phyloP scores from a whole-genome alignment of 2,888 invertebrate genomes.

The Hemithea aestivaria region DNA sequence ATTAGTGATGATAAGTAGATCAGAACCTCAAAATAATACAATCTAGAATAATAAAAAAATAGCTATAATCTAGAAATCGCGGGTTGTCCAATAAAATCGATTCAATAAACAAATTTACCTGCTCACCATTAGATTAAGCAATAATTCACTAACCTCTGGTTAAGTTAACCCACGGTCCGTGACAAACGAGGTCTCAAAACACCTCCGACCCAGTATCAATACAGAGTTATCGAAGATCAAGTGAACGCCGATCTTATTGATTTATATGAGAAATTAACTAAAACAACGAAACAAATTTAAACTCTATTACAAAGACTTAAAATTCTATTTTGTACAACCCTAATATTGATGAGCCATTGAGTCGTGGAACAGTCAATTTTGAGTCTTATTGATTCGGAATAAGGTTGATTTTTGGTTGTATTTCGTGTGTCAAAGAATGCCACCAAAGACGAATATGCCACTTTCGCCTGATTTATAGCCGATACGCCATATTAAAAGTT shows the following conservation, averaged over 20 bases:
- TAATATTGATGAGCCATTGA: slow-evolving; percentile 4
- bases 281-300: slow-evolving; percentile 16
- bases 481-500: slow-evolving; percentile 75
- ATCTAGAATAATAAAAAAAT: too few species aligned
- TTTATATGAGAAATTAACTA: slow-evolving; percentile 48
- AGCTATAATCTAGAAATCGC: too few species aligned
- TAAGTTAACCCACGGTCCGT: slow-evolving; percentile 35
- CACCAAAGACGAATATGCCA: slow-evolving; percentile 74
- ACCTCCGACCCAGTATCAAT: slow-evolving; percentile 46
- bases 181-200: slow-evolving; percentile 51
- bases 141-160: too few species aligned
- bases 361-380: slow-evolving; percentile 7
- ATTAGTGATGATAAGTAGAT: too few species aligned
- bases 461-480: slow-evolving; percentile 73
- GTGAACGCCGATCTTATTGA: slow-evolving; percentile 50
- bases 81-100: too few species aligned
- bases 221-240: slow-evolving; percentile 48
- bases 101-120: too few species aligned
- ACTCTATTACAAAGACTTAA: not conserved
- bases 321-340: slow-evolving; percentile 17
- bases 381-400: not conserved
- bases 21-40: too few species aligned
- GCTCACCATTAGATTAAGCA: too few species aligned
- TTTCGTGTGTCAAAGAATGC: slow-evolving; percentile 45
- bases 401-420: slow-evolving; percentile 25